Evolutionary conservation across 2,113 vertebrate species (phyloP), one percentile per base, ranked within the genome.

Genomic region (Antechinus stuartii): DNA sequence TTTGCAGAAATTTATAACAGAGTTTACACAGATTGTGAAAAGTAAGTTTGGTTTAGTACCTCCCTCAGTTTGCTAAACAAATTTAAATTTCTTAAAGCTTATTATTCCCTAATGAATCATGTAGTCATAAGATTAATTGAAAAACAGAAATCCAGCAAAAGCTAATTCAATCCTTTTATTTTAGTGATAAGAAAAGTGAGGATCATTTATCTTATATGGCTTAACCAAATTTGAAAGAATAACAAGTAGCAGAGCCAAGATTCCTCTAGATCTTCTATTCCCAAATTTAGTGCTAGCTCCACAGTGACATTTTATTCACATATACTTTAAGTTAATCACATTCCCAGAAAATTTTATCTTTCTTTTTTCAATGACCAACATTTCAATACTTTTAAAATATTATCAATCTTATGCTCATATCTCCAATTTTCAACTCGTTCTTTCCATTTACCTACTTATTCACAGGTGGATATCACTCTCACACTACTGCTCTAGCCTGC

Each of bases 41-140:
- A 94, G 3, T 23, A 90, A 27, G n/a, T 22, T 27, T 47, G 22
- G 56, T 95, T 94, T 90, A 90, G 12, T 91, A 12, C 0, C 2
- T 94, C 91, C 35, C 26, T 92, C 11, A 57, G 90, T n/a, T 95
- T 94, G 50, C 14, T 90, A 90, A 91, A 68, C 57, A 24, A 30
- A 42, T 47, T 94, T 53, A 1, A 76, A 90, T 53, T 56, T 42
- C 68, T 23, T 19, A 42, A 84, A 42, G 19, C 16, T 84, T 84
- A 84, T 22, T 76, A 84, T 84, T 42, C 19, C 6, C 19, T 42
- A 42, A 68, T 35, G 16, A 35, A 27, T 61, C 27, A 84, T 42
- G 22, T 5, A 19, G 22, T 84, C 35, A 84, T 84, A 42, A n/a
- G 7, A 84, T 84, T 76, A 42, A 84, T 6, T 8, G 19, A 84